Evolutionary conservation across 2,797 vertebrate species (phyloP).

Genomic region (Onychomys torridus): DNA sequence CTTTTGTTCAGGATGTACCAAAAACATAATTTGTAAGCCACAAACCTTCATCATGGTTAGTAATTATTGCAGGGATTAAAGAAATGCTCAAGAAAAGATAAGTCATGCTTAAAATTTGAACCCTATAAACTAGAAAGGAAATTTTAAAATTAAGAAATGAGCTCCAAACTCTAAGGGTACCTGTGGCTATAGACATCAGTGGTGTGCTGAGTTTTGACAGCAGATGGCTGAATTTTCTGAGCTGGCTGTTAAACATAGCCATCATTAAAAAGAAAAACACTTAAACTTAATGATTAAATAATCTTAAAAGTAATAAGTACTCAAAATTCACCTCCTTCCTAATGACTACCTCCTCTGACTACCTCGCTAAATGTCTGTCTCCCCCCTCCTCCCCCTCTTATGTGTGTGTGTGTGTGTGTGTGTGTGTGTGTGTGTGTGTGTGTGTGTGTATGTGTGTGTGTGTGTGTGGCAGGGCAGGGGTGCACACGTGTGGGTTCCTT

Average conservation of each 20-base stretch:
- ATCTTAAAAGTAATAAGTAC: background rate
- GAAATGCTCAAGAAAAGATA: background rate
- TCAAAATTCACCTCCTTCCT: background rate
- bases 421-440: background rate
- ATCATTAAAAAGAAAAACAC: background rate
- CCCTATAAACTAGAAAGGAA: background rate
- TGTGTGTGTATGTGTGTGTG: background rate
- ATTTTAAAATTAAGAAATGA: conserved; percentile 30
- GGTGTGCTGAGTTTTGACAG: background rate
- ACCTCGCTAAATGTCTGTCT: background rate
- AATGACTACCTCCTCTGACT: background rate
- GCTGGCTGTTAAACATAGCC: background rate
- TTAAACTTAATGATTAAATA: background rate
- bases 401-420: background rate
- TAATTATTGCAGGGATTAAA: background rate
- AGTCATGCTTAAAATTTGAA: background rate
- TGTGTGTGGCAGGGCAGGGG: too few species aligned
- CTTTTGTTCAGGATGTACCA: background rate
- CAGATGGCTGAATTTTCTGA: background rate
- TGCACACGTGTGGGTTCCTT: background rate
- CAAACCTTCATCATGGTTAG: background rate
- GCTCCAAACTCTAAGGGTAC: background rate
- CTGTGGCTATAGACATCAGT: rapidly evolving
- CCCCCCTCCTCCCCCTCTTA: too few species aligned
- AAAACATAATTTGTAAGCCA: background rate